phyloP scores from a whole-genome alignment of 2,888 invertebrate genomes.

The Diplolepis rosae region DNA sequence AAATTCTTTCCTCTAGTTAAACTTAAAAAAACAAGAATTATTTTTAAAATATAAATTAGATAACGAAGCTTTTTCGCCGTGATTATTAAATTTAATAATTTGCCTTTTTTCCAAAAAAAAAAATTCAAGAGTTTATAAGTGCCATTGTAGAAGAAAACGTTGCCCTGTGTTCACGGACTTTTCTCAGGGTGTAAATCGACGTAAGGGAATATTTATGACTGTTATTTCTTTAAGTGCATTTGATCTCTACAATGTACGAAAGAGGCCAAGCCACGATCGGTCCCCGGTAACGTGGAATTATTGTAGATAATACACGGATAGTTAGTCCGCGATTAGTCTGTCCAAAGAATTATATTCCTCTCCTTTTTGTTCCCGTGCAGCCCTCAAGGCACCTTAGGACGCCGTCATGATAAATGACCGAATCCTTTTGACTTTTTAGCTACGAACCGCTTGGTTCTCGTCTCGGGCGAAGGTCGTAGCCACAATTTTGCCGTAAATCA shows the following conservation, averaged over 20 bases:
- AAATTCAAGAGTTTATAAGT: no score
- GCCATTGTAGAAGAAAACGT: background rate
- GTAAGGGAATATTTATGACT: constrained; percentile 25
- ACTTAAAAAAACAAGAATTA: no score
- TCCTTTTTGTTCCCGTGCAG: constrained; percentile 60
- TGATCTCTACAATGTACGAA: constrained; percentile 24
- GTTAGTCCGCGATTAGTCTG: constrained; percentile 70
- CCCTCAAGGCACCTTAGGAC: constrained; percentile 63
- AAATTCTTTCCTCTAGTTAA: no score
- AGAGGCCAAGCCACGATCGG: constrained; percentile 24
- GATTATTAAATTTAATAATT: no score
- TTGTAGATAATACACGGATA: constrained; percentile 65
- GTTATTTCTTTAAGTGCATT: constrained; percentile 31
- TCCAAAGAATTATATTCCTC: constrained; percentile 69
- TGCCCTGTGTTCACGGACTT: background rate
- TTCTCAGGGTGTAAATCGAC: constrained; percentile 29
- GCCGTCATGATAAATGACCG: constrained; percentile 70
- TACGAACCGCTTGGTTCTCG: constrained; percentile 46
- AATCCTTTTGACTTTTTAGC: constrained; percentile 56
- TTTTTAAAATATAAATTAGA: no score
- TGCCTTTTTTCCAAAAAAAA: no score
- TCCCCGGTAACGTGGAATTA: constrained; percentile 60
- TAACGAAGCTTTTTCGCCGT: no score
- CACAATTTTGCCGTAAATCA: constrained; percentile 73
- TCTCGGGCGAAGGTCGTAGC: constrained; percentile 68